These are phyloP conservation scores for Poeciliopsis occidentalis DNA, from an alignment of 2,113 vertebrate genomes.

Conservation along the genomic window DNA sequence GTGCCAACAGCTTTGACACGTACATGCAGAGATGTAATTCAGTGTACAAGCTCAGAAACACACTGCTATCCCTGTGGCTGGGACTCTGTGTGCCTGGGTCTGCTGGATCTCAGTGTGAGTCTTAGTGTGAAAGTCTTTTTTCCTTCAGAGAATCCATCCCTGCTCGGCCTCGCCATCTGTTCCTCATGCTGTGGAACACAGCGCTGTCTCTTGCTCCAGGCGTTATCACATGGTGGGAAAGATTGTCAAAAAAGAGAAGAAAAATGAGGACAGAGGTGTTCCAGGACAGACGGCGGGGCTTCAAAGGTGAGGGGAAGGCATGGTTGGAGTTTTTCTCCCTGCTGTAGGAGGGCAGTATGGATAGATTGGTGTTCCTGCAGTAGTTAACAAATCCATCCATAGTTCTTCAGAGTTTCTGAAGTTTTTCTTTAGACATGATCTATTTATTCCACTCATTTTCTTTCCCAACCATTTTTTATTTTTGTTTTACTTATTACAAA, in stretches of 20 bases:
- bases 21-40: slow-evolving; percentile 42
- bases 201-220: slow-evolving; percentile 63
- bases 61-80: slow-evolving; percentile 26
- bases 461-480: not conserved
- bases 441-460: not conserved
- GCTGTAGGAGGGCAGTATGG: not conserved
- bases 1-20: slow-evolving; percentile 58
- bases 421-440: not conserved
- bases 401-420: not conserved
- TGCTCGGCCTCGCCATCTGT: slow-evolving; percentile 72
- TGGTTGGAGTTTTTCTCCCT: not conserved
- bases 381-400: not conserved
- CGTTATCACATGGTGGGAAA: slow-evolving; percentile 54
- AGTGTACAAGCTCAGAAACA: slow-evolving; percentile 30
- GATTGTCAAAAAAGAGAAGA: slow-evolving; percentile 42
- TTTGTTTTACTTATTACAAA: not conserved
- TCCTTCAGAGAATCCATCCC: slow-evolving; percentile 51
- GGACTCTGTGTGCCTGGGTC: slow-evolving; percentile 51
- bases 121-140: slow-evolving; percentile 37
- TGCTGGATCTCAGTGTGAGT: slow-evolving; percentile 57
- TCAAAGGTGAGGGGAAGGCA: not conserved
- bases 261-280: not conserved
- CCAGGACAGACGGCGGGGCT: not conserved
- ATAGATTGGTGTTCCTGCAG: not conserved
- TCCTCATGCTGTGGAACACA: slow-evolving; percentile 66